Evolutionary conservation across 2,797 vertebrate genomes (phyloP), one percentile per base, ranked within the genome.

Genomic region (Rhabdophis nuchalis): DNA sequence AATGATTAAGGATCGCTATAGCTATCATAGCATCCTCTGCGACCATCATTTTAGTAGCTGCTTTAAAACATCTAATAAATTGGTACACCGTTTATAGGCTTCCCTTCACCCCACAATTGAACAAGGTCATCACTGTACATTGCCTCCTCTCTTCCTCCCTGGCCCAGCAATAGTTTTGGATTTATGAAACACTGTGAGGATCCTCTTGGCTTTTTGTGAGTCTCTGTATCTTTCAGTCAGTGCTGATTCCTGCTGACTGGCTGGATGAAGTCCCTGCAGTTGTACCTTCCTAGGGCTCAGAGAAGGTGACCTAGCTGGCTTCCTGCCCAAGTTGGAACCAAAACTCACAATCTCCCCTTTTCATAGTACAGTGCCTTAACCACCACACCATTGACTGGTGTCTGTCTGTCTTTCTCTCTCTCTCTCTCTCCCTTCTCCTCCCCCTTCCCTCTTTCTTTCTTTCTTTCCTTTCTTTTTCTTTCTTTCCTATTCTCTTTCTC

Each of bases 51-150:
- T 93, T 90, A 93, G 86, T 53, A 88, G 89, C 60, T 68, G 90
- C 41, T 88, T 77, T 93, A 93, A 90, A 93, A 88, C 85, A 85
- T 85, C 92, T 88, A 93, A 93, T 93, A 93, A 93, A 93, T 85
- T 29, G 56, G 46, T 41, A 82, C 90, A 61, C 20, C 90, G 27
- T 92, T 90, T 92, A 90, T 68, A 87, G 85, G 92, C 57, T 90
- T 92, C 41, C 61, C 56, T 90, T 92, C 89, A 53, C 56, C 89
- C 86, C 90, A 90, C 92, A 90, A 90, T 88, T 93, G 90, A 88
- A 93, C 61, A 90, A 92, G 90, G 92, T 90, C 86, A 61, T 85
- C 41, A 13, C 20, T 90, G 64, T 29, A 88, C 64, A 85, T 18
- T 57, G 41, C 5, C 32, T 56, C n/a, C 46, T 50, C 25, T 50